A percentile compares a stretch with the other conserved stretches of the same genome.
Evolutionary conservation across 2,797 vertebrate species (phyloP).

Genomic region (Coilia nasus): DNA sequence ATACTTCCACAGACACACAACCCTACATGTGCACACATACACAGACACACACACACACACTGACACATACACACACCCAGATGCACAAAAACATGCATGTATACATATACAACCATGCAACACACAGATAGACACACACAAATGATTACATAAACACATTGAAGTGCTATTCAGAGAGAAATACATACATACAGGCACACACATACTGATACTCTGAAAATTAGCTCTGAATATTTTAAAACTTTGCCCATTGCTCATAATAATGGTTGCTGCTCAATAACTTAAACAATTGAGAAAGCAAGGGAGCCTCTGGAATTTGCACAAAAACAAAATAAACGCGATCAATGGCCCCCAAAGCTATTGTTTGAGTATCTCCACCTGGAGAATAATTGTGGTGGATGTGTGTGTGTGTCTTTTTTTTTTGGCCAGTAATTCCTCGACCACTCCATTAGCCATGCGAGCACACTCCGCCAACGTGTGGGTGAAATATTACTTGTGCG

Average conservation of each 20-base stretch:
- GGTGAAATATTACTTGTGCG: constrained; percentile 60
- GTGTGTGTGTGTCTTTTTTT: constrained; percentile 51
- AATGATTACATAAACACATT: no score
- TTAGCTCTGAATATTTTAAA: background rate
- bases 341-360: constrained; percentile 30
- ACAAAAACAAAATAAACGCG: background rate
- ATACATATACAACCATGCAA: no score
- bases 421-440: constrained; percentile 62
- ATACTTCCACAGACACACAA: no score
- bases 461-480: background rate
- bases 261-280: background rate
- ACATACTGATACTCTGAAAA: background rate
- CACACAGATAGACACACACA: background rate
- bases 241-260: background rate
- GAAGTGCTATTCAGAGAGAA: no score
- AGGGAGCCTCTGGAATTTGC: background rate
- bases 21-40: background rate
- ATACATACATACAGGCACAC: background rate
- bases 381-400: constrained; percentile 59
- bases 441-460: constrained; percentile 59
- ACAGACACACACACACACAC: background rate
- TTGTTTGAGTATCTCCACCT: constrained; percentile 40
- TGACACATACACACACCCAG: background rate
- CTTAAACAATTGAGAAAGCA: background rate
- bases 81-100: background rate